phyloP scores from a whole-genome alignment of 2,113 vertebrate genomes.

The Felis chaus region DNA sequence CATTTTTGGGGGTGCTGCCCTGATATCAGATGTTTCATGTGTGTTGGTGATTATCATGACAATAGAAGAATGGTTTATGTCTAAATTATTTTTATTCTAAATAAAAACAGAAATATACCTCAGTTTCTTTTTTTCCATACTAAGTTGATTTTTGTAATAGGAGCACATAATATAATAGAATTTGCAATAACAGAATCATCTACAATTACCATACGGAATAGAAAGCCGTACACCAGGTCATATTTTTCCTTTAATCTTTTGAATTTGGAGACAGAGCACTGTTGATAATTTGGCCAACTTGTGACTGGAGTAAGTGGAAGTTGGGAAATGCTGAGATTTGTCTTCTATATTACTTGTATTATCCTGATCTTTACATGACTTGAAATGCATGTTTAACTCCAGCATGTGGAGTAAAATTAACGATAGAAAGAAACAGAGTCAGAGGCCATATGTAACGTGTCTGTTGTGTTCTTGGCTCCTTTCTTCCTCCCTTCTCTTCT shows the following conservation, averaged over 20 bases:
- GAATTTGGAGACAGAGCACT: not conserved
- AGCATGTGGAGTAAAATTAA: not conserved
- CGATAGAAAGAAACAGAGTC: not conserved
- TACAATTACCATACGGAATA: not conserved
- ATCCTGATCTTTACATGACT: not conserved
- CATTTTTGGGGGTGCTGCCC: not conserved
- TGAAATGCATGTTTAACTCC: not conserved
- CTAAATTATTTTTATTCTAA: not conserved
- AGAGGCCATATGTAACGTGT: not conserved
- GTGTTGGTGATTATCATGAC: not conserved
- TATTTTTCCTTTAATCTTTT: not conserved
- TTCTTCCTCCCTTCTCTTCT: not conserved
- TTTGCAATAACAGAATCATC: not conserved
- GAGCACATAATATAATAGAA: not conserved
- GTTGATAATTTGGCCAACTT: not conserved
- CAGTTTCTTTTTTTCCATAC: not conserved
- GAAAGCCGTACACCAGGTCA: not conserved
- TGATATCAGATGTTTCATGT: not conserved
- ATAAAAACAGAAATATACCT: not conserved
- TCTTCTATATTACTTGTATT: not conserved
- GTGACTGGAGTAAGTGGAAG: not conserved
- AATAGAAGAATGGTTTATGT: not conserved
- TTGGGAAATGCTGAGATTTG: not conserved
- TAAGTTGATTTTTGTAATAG: not conserved
- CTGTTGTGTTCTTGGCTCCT: not conserved